Evolutionary conservation across 2,113 vertebrate species (phyloP).

Genomic region (Ardeotis arabs): DNA sequence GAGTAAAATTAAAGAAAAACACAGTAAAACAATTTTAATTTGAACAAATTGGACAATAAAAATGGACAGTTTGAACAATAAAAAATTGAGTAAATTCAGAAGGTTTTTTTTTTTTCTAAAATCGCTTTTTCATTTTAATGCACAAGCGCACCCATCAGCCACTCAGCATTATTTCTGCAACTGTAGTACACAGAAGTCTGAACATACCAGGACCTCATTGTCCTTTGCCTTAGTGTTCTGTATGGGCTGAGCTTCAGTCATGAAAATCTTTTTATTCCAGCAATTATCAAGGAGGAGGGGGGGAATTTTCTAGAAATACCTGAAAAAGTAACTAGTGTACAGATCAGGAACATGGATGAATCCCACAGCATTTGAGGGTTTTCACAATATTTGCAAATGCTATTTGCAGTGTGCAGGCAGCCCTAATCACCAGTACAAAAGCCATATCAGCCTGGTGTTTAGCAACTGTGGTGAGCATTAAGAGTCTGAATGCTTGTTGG

Average conservation of each 20-base stretch:
- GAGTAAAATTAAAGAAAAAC: not conserved
- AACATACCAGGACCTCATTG: not conserved
- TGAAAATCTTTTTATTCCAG: not conserved
- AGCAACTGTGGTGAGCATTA: not conserved
- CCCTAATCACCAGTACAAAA: slow-evolving; percentile 5
- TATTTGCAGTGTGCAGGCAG: not conserved
- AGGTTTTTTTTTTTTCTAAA: not conserved
- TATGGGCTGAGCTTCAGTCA: not conserved
- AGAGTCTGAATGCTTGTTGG: not conserved
- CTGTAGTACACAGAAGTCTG: not conserved
- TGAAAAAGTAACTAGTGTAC: not conserved
- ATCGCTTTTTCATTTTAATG: not conserved
- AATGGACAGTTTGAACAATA: not conserved
- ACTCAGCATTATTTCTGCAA: not conserved
- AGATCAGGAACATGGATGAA: not conserved
- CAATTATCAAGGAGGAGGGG: not conserved
- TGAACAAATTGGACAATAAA: not conserved
- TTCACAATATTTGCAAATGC: not conserved
- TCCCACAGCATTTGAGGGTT: not conserved
- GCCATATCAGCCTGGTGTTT: not conserved
- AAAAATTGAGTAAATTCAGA: not conserved
- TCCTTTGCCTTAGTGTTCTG: not conserved
- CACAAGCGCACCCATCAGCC: not conserved
- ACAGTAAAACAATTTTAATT: not conserved
- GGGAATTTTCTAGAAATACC: not conserved